phyloP scores from a whole-genome alignment of 2,797 vertebrate species.

The Poeciliopsis gracilis region DNA sequence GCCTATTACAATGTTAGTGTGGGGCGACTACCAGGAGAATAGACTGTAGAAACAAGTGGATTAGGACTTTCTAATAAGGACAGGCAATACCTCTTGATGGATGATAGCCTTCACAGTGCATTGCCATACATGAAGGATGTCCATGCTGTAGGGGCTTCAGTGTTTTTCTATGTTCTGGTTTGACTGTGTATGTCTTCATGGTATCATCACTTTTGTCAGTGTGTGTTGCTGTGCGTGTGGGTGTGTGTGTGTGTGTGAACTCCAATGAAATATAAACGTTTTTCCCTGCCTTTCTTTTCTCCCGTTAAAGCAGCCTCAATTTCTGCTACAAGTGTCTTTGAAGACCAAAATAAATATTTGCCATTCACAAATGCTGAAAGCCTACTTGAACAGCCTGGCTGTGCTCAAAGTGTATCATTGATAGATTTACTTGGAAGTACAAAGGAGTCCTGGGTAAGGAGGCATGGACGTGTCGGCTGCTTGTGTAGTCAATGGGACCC shows the following conservation, averaged over 20 bases:
- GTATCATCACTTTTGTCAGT: conserved; percentile 27
- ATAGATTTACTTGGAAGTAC: conserved; percentile 54
- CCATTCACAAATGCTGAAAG: conserved; percentile 8
- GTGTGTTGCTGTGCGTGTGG: not conserved
- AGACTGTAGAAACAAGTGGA: conserved; percentile 79
- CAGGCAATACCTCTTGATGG: conserved; percentile 78
- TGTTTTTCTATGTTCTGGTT: conserved; percentile 24
- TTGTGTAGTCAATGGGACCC: conserved; percentile 75
- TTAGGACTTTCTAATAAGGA: conserved; percentile 81
- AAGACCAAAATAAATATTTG: conserved; percentile 54
- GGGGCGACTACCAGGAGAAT: conserved; percentile 66
- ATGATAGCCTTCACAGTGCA: conserved; percentile 72
- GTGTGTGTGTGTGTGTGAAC: not conserved
- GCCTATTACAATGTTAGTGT: conserved; percentile 59
- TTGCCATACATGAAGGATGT: conserved; percentile 34
- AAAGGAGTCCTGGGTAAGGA: conserved; percentile 63
- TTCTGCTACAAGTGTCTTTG: conserved; percentile 16
- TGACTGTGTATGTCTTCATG: conserved; percentile 23
- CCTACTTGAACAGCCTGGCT: conserved; percentile 26
- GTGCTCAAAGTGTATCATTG: conserved; percentile 44
- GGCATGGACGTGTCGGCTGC: conserved; percentile 57
- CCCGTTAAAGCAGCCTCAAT: conserved; percentile 6
- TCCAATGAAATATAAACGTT: conserved; percentile 16
- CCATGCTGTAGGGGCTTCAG: conserved; percentile 22
- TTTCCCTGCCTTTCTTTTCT: conserved; percentile 16